Conservation (phyloP, 2,113 vertebrate species). For the Callithrix jacchus region DNA sequence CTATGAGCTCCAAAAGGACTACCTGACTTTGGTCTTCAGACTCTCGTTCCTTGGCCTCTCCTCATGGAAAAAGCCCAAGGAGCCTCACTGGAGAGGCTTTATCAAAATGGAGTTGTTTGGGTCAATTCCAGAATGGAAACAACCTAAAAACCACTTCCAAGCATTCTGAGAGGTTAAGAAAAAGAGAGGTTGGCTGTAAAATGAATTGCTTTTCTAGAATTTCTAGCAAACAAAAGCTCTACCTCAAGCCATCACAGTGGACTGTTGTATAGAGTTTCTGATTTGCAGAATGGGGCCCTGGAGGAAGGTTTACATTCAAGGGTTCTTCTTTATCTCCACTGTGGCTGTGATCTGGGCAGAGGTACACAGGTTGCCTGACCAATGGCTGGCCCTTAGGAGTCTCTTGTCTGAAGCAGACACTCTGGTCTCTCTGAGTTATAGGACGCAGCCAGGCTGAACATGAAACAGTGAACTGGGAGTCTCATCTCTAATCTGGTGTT, state of each 20-base stretch:
- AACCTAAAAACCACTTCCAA: background rate
- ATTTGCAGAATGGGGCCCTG: background rate
- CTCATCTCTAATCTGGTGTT: background rate
- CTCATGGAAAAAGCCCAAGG: background rate
- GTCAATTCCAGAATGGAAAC: background rate
- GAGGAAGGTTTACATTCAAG: background rate
- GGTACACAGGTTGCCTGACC: background rate
- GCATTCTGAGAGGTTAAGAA: background rate
- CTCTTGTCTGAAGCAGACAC: background rate
- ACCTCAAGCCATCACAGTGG: background rate
- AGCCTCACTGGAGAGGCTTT: background rate
- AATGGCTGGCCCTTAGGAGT: background rate
- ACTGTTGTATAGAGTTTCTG: background rate
- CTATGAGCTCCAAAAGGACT: background rate
- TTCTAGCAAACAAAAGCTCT: constrained; percentile 10
- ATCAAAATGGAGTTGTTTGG: background rate
- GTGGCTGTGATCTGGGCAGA: background rate
- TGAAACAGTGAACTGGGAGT: background rate
- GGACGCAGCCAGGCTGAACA: background rate
- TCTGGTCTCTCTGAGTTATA: background rate
- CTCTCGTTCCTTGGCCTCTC: background rate
- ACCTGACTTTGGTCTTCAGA: background rate
- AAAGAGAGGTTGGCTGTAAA: background rate
- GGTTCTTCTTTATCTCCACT: background rate
- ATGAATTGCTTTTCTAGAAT: constrained; percentile 9